Conservation (phyloP, 2,797 vertebrate species). For the Aplochiton taeniatus region DNA sequence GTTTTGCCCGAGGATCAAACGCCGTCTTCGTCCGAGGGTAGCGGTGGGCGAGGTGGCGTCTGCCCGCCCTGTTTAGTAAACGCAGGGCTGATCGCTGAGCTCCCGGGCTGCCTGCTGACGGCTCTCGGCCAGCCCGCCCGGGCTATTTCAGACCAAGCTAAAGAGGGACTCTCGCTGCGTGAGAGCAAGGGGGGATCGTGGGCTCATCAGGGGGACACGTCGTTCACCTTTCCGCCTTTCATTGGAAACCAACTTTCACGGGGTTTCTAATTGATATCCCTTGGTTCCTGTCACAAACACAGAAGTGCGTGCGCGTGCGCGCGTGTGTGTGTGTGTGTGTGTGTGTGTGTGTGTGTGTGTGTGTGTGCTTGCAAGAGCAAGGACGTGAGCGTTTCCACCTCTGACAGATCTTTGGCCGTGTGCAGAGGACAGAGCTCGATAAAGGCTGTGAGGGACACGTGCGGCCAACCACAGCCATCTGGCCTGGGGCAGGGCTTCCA, state of each 20-base stretch:
- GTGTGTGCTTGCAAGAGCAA: no score
- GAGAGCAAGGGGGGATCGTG: constrained; percentile 27
- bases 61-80: constrained; percentile 55
- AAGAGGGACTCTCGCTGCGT: constrained; percentile 37
- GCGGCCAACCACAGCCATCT: constrained; percentile 31
- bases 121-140: not conserved
- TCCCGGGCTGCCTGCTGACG: not conserved
- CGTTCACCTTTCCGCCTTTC: constrained; percentile 15
- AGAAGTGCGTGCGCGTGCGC: constrained; percentile 13
- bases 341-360: constrained; percentile 7
- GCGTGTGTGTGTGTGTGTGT: constrained; percentile 10
- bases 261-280: constrained; percentile 32
- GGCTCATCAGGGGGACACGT: constrained; percentile 16
- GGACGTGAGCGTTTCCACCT: constrained; percentile 5
- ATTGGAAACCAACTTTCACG: constrained; percentile 29
- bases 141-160: constrained; percentile 37
- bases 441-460: constrained; percentile 10
- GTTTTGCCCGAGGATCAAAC: constrained; percentile 32
- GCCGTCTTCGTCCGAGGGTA: constrained; percentile 28
- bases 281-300: constrained; percentile 40
- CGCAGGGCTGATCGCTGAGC: constrained; percentile 53
- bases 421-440: constrained; percentile 12
- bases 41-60: constrained; percentile 41
- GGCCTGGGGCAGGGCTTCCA: constrained; percentile 15
- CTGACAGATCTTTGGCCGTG: not conserved